Percentiles rank a stretch among this genome's conserved stretches.
These are phyloP conservation scores for Hypselothyrea guttata DNA, from an alignment of 2,888 invertebrate species.

Conservation along the genomic window DNA sequence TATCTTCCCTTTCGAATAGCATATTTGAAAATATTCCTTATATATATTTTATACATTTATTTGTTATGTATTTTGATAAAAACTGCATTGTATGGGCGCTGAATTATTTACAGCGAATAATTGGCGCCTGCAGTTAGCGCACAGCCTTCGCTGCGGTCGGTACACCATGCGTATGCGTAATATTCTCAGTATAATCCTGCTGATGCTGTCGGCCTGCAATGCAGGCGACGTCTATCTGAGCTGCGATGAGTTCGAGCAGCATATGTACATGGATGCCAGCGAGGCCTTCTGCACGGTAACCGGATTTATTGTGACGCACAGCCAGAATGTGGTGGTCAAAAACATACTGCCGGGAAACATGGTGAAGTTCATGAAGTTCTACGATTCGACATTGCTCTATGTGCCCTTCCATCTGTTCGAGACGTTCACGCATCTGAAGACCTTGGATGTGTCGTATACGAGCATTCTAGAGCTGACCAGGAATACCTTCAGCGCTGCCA, in stretches of 20 bases:
- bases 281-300: constrained; percentile 80
- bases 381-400: constrained; percentile 79
- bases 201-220: constrained; percentile 19
- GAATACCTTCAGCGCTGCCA: constrained; percentile 80
- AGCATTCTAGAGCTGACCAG: constrained; percentile 79
- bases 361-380: constrained; percentile 82
- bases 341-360: constrained; percentile 71
- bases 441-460: constrained; percentile 79
- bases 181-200: constrained; percentile 20
- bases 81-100: constrained; percentile 10
- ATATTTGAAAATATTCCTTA: no score
- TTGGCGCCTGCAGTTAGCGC: constrained; percentile 38
- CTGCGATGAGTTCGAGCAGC: constrained; percentile 81
- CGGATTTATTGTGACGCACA: constrained; percentile 80
- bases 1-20: no score
- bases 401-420: constrained; percentile 81
- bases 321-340: constrained; percentile 79
- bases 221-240: constrained; percentile 79
- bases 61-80: constrained; percentile 16
- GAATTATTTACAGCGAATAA: neutral
- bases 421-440: constrained; percentile 75
- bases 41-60: no score
- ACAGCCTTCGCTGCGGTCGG: constrained; percentile 35
- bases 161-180: constrained; percentile 41
- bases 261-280: constrained; percentile 73